Evolutionary conservation across 2,113 vertebrate genomes (phyloP).

Genomic region (Leptosomus discolor): DNA sequence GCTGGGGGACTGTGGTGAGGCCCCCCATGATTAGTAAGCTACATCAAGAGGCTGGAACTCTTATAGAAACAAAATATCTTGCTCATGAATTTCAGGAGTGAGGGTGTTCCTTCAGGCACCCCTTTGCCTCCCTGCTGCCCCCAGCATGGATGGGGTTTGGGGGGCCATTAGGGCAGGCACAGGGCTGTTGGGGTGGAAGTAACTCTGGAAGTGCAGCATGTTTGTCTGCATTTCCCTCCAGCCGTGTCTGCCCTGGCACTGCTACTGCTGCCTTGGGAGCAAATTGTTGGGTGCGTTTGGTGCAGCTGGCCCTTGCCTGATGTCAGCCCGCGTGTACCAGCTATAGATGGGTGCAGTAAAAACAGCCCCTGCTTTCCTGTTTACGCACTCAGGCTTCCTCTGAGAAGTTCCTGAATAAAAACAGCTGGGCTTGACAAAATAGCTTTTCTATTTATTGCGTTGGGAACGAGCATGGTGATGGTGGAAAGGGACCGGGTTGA

Average conservation of each 20-base stretch:
- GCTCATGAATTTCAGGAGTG: not conserved
- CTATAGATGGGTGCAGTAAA: conserved; percentile 63
- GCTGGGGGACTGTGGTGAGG: not conserved
- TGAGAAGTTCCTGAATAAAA: conserved; percentile 46
- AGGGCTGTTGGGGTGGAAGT: fast-evolving
- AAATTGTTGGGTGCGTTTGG: conserved; percentile 54
- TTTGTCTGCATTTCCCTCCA: not conserved
- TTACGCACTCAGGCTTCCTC: conserved; percentile 57
- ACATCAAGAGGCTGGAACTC: not conserved
- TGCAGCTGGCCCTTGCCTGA: conserved; percentile 32
- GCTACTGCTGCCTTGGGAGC: not conserved
- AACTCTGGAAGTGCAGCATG: not conserved
- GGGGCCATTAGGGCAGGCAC: fast-evolving
- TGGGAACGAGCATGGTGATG: not conserved
- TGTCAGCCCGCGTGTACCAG: not conserved
- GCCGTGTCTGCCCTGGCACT: not conserved
- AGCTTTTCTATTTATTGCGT: conserved; percentile 59
- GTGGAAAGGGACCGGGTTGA: not conserved
- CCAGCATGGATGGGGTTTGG: not conserved
- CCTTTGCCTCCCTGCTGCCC: not conserved
- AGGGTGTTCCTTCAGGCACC: not conserved
- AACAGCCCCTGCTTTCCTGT: conserved; percentile 69
- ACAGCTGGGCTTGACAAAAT: conserved; percentile 57
- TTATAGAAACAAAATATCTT: not conserved
- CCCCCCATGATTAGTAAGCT: not conserved